Evolutionary conservation across 2,888 invertebrate genomes (phyloP), one percentile per base, ranked within the genome.

Genomic region (Zelleria hepariella): DNA sequence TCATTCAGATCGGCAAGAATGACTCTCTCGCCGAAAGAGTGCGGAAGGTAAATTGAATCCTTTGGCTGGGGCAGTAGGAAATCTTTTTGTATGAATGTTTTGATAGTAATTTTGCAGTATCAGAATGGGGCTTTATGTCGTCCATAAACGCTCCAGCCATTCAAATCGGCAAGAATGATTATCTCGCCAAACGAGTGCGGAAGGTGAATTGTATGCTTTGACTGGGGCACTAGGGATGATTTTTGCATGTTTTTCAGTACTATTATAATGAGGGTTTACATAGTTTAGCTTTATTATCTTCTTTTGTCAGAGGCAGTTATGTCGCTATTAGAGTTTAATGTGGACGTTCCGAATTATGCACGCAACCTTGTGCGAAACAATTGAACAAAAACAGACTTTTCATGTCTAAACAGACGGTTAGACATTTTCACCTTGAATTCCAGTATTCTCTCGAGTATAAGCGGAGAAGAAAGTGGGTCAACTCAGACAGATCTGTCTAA

Each of bases 11-110:
- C 74, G 91, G 86, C 73, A 93, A 92, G 78, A 91, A 90, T 68
- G 93, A 93, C 80, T 93, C 91, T 68, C 84, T 93, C 67, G 93
- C 93, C 58, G 91, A 92, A 77, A 90, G 93, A 68, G 92, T 92
- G 61, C 91, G 92, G 72, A 94, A 93, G 88, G 91, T 93, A 86
- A 64, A 59, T 59, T 58, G 52, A 52, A 42, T 24, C 1, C n/a
- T 51, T 20, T 51, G 7, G 32, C 0, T 15, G 32, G 32, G 32
- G 7, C n/a, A n/a, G n/a, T n/a, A n/a, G n/a, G n/a, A n/a, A n/a
- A n/a, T n/a, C n/a, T n/a, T n/a, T n/a, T n/a, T n/a, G n/a, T n/a
- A n/a, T n/a, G n/a, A n/a, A n/a, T n/a, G n/a, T n/a, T n/a, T n/a
- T n/a, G n/a, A n/a, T n/a, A n/a, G n/a, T n/a, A n/a, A n/a, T n/a